Evolutionary conservation across 2,113 vertebrate genomes (phyloP), one percentile per base, ranked within the genome.

Genomic region (Mobula birostris): DNA sequence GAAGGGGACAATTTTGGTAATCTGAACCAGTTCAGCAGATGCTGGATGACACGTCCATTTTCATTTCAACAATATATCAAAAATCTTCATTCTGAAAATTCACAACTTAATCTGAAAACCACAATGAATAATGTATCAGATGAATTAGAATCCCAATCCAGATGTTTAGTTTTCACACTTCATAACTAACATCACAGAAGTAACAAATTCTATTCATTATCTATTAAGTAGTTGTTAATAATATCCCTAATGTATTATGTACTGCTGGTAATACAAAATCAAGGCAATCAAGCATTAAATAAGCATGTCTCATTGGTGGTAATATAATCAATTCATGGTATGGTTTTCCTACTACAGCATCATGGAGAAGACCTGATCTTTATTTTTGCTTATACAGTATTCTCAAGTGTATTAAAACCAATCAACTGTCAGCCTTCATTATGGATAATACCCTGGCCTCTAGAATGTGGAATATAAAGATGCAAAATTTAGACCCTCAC

Each of bases 111-210:
- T 0, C 27, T 88, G 58, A 87, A 90, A 90, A 66, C 29, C 61
- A 19, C 7, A 32, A 66, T 66, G 61, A 68, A 66, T 88, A 66
- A 90, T 66, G 85, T 32, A 90, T 90, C 29, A 90, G n/a, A 15
- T 90, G 63, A 90, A 32, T 90, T 90, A 36, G 58, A n/a, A 61
- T 32, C 27, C 32, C 14, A 32, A 66, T 63, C 61, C 85, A 32
- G 61, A 90, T 90, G 85, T 90, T 66, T 90, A 90, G 61, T 90
- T 32, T 90, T 90, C 72, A 36, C 61, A 90, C 85, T 90, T 88
- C 7, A 88, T 88, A n/a, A 7, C 66, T 90, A 15, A 63, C 17
- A 68, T 90, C 11, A 63, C 5, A n/a, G n/a, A 90, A 90, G 61
- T 90, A 90, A 90, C 85, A 90, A 90, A 90, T 32, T 6, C n/a